Evolutionary conservation across 2,797 vertebrate genomes (phyloP).

Genomic region (Crenuchus spilurus): DNA sequence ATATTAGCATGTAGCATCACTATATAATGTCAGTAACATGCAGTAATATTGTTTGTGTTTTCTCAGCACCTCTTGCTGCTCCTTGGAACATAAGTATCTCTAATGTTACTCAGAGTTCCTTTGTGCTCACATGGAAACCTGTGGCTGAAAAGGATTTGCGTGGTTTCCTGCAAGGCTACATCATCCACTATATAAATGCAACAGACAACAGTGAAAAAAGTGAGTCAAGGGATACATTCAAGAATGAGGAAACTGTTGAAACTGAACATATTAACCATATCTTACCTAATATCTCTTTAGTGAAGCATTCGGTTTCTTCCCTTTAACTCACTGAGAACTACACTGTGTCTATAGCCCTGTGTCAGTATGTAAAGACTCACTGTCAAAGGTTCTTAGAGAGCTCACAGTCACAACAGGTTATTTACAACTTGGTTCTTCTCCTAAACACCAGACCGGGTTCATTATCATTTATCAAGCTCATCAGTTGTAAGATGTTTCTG

Average conservation of each 20-base stretch:
- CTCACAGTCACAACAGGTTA: too few species aligned
- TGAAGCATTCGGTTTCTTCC: neutral
- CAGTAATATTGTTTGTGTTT: neutral
- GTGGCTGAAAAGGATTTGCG: conserved; percentile 74
- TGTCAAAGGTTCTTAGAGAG: too few species aligned
- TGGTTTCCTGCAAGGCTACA: conserved; percentile 84
- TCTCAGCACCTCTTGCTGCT: conserved; percentile 75
- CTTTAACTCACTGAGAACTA: too few species aligned
- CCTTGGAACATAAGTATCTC: conserved; percentile 74
- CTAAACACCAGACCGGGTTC: too few species aligned
- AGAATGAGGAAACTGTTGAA: neutral
- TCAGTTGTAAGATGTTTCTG: too few species aligned
- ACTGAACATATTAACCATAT: neutral
- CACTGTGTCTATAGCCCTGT: too few species aligned
- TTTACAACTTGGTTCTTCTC: too few species aligned
- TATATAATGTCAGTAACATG: neutral
- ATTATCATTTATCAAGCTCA: too few species aligned
- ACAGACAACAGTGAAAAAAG: conserved; percentile 52
- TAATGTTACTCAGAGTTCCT: conserved; percentile 70
- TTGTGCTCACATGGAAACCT: conserved; percentile 76
- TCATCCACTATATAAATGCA: conserved; percentile 67
- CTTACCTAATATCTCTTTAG: neutral
- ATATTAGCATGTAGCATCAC: too few species aligned
- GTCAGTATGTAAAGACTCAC: too few species aligned
- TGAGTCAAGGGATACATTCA: conserved; percentile 49